Base-by-base conservation (phyloP, 2,888 invertebrate species). In the Capitulum mitella region DNA sequence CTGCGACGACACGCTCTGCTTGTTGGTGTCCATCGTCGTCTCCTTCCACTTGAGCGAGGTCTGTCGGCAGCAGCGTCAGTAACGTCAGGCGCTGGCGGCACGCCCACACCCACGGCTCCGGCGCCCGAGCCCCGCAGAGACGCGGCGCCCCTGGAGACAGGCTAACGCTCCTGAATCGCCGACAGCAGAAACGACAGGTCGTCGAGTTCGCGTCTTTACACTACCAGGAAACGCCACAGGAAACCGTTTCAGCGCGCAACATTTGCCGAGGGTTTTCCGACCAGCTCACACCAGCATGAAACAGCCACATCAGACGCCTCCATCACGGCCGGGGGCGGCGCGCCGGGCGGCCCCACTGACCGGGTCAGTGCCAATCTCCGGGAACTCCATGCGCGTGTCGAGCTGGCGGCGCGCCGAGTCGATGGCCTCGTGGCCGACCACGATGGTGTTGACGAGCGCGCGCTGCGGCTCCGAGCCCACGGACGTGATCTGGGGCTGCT, bases 1-100 rank as follows among this genome's bases (percentile, higher is more conserved):
- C 86, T 98, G 96, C 78, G 96, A 96, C 82, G 95, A 95, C 79
- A 99, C 95, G 83, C 93, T 95, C 87, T 98, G 98, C 86, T 95
- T 95, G 86, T 94, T 94, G 79, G 96, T 93, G 86, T 97, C 98
- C 86, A 97, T 88, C 1, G 94, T 94, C 81, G 94, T 93, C 85
- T 96, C 95, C 86, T 94, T 94, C 97, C 98, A 97, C 87, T 94
- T 93, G 83, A 93, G 89, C 0, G 96, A 93, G 0, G 93, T 37
- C 70, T 54, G 54, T 92, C 87, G 88, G 82, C 29, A 83, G 83
- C 78, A 75, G 37, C 40, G 74, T n/a, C n/a, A n/a, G 79, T 79
- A 78, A 54, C 8, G 34, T 14, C 16, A 37, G 40, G 40, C 40
- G 40, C 8, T 14, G 40, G 40, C 40, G 40, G 40, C 40, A 43